Evolutionary conservation across 2,888 invertebrate genomes (phyloP).

Genomic region (Parthenolecanium corni): DNA sequence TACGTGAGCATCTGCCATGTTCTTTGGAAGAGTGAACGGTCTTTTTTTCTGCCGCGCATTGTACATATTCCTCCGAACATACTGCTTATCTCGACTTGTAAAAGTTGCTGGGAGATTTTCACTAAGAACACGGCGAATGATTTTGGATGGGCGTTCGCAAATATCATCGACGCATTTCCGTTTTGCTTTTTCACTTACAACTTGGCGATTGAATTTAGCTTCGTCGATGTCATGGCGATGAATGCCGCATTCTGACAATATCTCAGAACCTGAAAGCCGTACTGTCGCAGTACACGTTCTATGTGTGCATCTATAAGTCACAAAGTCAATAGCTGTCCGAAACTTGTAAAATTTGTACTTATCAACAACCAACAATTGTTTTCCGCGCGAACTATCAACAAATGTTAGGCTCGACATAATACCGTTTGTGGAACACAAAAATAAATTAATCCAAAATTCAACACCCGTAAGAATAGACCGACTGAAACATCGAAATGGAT

Average conservation of each 20-base stretch:
- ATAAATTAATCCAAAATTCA: no score
- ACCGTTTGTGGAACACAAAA: no score
- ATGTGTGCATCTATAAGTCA: neutral
- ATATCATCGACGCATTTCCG: neutral
- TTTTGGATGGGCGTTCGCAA: slow-evolving; percentile 4
- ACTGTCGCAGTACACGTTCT: neutral
- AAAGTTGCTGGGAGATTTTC: neutral
- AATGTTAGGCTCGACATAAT: neutral
- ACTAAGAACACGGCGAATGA: neutral
- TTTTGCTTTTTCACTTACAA: neutral
- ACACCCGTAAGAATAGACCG: no score
- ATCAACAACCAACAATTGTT: neutral
- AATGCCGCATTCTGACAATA: neutral
- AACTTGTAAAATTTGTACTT: slow-evolving; percentile 1
- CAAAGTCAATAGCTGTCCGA: slow-evolving; percentile 1
- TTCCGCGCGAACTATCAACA: slow-evolving; percentile 1
- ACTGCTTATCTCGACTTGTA: neutral
- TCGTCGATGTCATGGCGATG: neutral
- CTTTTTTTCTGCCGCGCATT: neutral
- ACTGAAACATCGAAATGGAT: no score
- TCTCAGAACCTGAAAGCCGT: neutral
- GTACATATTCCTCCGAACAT: slow-evolving; percentile 1
- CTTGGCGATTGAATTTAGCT: neutral
- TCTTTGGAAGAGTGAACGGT: neutral
- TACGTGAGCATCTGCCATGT: neutral